Evolutionary conservation across 2,888 invertebrate species (phyloP), one percentile per base, ranked within the genome.

Genomic region (Neoscelio sp.): DNA sequence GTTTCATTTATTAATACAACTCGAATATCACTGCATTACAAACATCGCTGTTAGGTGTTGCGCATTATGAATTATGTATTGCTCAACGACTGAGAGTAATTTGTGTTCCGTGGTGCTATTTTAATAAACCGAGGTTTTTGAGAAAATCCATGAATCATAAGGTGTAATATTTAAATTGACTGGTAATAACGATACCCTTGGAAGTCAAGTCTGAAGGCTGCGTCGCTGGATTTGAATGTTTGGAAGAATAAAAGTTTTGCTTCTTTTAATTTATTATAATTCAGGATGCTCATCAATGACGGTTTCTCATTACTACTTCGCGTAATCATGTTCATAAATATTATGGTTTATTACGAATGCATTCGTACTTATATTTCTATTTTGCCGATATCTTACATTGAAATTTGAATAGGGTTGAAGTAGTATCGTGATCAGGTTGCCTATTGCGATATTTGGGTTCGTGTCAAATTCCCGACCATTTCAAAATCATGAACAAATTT

Each of bases 51-150:
- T 23, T 56, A 56, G 48, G 38, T 44, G 60, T 64, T 71, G 50
- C 65, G 26, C 65, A 33, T 50, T 58, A 77, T 77, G 77, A 77
- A 71, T 77, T 71, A 71, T 71, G 65, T 42, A 78, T 71, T n/a
- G 38, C 42, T 35, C 44, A 33, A 6, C 30, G 50, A 20, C n/a
- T 56, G 35, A 23, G 50, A 18, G 62, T 65, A 71, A 67, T 78
- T 78, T 46, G 65, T 54, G 67, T 38, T 67, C 18, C 35, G 46
- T 23, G 12, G 38, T 33, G 48, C 62, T 62, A 38, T 67, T 50
- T 50, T 13, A 64, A 58, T 33, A 44, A 58, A 13, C 28, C 15
- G 33, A 6, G 13, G 20, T 60, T 67, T 78, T 73, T 60, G 40
- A 58, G 62, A 30, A 67, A 78, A 54, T 58, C 50, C 15, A 52